Evolutionary conservation across 1,140 invertebrate genomes (phyloP), one percentile per base, ranked within the genome.

Genomic region (Drosophila parvula): DNA sequence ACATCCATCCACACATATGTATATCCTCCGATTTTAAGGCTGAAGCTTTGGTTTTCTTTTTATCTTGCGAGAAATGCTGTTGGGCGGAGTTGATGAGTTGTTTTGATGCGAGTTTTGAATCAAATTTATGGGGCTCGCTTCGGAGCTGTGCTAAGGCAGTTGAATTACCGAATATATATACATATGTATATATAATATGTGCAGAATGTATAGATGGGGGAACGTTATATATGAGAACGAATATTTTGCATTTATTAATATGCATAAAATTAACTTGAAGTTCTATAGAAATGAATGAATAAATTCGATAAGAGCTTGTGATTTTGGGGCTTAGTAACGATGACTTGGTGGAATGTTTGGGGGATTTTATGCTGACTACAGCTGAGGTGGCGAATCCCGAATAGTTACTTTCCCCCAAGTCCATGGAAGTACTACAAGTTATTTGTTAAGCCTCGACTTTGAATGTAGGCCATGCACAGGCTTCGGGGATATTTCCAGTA

Each of bases 11-110:
- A 44, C 47, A 64, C 41, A 55, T 41, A 65, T n/a, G n/a, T n/a
- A n/a, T 63, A 41, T 67, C 59, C 60, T 64, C 44, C 2, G 28
- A 27, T 65, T 14, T 55, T 51, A 64, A 34, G 36, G 12, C 32
- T 9, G 34, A 68, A 68, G 32, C 59, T 36, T 51, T 62, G 11
- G 5, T 47, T 56, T 5, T 30, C 36, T 63, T 18, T 68, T 9
- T n/a, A 36, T 62, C 36, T 18, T 14, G 10, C 12, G 6, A 36
- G 14, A 48, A 70, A 51, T 43, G 14, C 9, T 67, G 45, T 62
- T 40, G 58, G 47, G 64, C 40, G 65, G 65, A 73, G 69, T 44
- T 65, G 48, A 60, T 68, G 67, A 50, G 59, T 75, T 74, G 59
- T 64, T 70, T 75, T 69, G 45, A 47, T 61, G 57, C 77, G 57